phyloP scores from a whole-genome alignment of 2,797 vertebrate genomes.

The Orientallactaga sibirica region DNA sequence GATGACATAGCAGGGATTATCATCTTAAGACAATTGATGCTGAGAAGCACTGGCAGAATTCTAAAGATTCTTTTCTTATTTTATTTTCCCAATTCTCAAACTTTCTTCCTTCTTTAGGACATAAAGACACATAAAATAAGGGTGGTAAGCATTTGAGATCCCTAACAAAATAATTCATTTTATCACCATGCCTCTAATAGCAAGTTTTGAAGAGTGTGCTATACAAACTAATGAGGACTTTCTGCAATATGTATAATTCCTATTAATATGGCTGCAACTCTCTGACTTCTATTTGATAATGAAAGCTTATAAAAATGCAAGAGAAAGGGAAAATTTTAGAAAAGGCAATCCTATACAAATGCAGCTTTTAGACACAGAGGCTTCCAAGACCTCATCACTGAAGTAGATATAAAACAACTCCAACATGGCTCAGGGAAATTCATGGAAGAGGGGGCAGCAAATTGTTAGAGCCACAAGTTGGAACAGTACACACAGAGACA shows the following conservation, averaged over 20 bases:
- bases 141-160: not conserved
- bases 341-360: not conserved
- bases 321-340: not conserved
- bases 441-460: too few species aligned
- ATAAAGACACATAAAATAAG: not conserved
- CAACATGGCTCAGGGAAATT: too few species aligned
- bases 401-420: too few species aligned
- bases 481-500: too few species aligned
- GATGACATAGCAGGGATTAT: not conserved
- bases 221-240: not conserved
- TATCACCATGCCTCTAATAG: not conserved
- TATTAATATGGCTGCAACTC: not conserved
- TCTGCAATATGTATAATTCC: not conserved
- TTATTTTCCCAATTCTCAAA: not conserved
- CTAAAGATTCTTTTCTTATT: not conserved
- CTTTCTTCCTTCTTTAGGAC: not conserved
- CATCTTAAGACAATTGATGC: not conserved
- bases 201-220: not conserved
- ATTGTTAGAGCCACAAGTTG: too few species aligned
- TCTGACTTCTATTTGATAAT: not conserved
- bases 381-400: too few species aligned
- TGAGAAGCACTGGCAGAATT: not conserved
- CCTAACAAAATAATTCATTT: not conserved
- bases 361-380: not conserved
- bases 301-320: not conserved